These are phyloP conservation scores for Egretta garzetta DNA, from an alignment of 2,113 vertebrate genomes.

Conservation along the genomic window DNA sequence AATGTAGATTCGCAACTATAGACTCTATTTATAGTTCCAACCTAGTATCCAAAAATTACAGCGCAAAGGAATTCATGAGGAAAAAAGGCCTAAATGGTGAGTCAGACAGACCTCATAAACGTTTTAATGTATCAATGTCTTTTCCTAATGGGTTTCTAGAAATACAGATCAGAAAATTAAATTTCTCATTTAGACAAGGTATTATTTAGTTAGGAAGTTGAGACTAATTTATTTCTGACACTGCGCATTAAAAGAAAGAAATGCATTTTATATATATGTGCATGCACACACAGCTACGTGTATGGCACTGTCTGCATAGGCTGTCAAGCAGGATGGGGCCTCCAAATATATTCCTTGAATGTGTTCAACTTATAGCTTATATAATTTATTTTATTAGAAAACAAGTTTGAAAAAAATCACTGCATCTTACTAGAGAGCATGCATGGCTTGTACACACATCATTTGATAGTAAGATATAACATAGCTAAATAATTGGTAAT, in stretches of 20 bases:
- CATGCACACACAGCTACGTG: neutral
- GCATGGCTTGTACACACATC: neutral
- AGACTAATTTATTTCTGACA: neutral
- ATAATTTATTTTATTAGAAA: conserved; percentile 6
- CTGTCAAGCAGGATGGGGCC: neutral
- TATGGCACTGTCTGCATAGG: neutral
- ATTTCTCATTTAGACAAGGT: conserved; percentile 11
- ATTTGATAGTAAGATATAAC: neutral
- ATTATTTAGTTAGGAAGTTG: conserved; percentile 21
- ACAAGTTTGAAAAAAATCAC: neutral
- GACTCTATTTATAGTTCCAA: neutral
- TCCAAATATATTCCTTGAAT: neutral
- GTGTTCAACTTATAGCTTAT: neutral
- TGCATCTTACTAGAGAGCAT: neutral
- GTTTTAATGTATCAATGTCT: neutral
- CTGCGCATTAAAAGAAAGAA: neutral
- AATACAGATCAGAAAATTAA: conserved; percentile 18
- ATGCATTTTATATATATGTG: neutral
- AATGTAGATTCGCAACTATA: neutral
- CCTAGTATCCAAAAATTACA: neutral
- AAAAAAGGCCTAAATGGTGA: neutral
- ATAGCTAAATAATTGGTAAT: neutral
- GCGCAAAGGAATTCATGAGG: neutral
- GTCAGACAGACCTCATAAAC: neutral
- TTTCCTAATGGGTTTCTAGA: conserved; percentile 5